Conservation (phyloP, 2,888 invertebrate genomes). For the Scaeva pyrastri region DNA sequence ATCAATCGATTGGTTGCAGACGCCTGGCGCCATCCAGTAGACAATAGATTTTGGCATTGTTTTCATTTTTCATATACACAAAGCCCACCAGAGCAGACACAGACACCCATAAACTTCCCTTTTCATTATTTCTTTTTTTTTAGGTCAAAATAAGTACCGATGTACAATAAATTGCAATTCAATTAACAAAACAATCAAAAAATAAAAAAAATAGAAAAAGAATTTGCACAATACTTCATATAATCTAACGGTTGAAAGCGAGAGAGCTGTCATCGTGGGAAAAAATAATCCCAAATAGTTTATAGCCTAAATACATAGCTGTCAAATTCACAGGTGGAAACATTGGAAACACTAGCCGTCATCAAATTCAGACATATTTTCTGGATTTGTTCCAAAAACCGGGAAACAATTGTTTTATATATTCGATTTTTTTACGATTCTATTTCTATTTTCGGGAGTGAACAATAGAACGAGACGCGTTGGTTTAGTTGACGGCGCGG, state of each 20-base stretch:
- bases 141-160: conserved; percentile 24
- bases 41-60: conserved; percentile 9
- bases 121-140: not conserved
- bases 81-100: conserved; percentile 22
- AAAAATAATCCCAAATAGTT: conserved; percentile 36
- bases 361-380: conserved; percentile 61
- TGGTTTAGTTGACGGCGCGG: too few species aligned
- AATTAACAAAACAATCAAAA: conserved; percentile 35
- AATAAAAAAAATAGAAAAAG: conserved; percentile 1
- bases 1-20: conserved; percentile 32
- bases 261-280: conserved; percentile 35
- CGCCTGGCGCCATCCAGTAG: conserved; percentile 35
- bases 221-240: conserved; percentile 1
- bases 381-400: conserved; percentile 34
- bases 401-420: conserved; percentile 55
- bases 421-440: conserved; percentile 58
- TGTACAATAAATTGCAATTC: conserved; percentile 38
- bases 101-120: not conserved
- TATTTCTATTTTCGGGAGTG: conserved; percentile 32
- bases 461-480: conserved; percentile 70
- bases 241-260: not conserved
- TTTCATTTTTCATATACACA: conserved; percentile 6
- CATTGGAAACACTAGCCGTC: conserved; percentile 59
- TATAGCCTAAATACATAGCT: conserved; percentile 12
- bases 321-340: conserved; percentile 69